phyloP scores from a whole-genome alignment of 2,888 invertebrate species.

The Pimpla rufipes region DNA sequence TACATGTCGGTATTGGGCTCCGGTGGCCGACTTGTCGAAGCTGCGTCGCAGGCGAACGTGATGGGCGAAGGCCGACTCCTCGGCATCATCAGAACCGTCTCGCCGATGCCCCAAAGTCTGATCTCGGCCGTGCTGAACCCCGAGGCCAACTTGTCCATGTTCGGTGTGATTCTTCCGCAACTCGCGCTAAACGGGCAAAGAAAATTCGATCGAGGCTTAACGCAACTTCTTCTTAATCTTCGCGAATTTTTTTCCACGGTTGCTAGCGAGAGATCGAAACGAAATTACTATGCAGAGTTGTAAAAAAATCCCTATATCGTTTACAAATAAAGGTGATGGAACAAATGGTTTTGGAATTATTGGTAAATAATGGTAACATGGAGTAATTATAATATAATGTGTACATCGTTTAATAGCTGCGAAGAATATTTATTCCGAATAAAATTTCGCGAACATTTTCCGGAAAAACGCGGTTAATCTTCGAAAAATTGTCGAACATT shows the following conservation, averaged over 20 bases:
- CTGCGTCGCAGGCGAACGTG: constrained; percentile 86
- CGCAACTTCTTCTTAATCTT: too few relatives aligned
- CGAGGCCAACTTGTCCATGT: constrained; percentile 89
- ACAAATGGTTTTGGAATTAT: neutral
- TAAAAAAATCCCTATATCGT: too few relatives aligned
- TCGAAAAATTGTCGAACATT: too few relatives aligned
- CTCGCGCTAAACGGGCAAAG: constrained; percentile 86
- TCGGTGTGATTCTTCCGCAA: constrained; percentile 88
- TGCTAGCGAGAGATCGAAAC: too few relatives aligned
- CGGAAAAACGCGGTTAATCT: neutral
- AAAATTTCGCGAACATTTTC: too few relatives aligned
- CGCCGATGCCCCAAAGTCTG: constrained; percentile 89
- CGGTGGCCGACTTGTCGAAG: constrained; percentile 85
- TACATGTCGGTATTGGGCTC: constrained; percentile 86
- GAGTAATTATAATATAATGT: too few relatives aligned
- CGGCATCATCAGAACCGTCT: constrained; percentile 83
- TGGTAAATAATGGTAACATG: too few relatives aligned
- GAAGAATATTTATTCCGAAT: too few relatives aligned
- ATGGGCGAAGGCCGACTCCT: constrained; percentile 84
- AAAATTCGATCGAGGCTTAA: neutral
- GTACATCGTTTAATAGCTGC: too few relatives aligned
- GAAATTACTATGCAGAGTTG: too few relatives aligned
- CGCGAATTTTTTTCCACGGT: too few relatives aligned
- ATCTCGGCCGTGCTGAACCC: constrained; percentile 91
- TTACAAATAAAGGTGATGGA: too few relatives aligned